Conservation (phyloP, 2,797 vertebrate genomes). For the Sus cebifrons region DNA sequence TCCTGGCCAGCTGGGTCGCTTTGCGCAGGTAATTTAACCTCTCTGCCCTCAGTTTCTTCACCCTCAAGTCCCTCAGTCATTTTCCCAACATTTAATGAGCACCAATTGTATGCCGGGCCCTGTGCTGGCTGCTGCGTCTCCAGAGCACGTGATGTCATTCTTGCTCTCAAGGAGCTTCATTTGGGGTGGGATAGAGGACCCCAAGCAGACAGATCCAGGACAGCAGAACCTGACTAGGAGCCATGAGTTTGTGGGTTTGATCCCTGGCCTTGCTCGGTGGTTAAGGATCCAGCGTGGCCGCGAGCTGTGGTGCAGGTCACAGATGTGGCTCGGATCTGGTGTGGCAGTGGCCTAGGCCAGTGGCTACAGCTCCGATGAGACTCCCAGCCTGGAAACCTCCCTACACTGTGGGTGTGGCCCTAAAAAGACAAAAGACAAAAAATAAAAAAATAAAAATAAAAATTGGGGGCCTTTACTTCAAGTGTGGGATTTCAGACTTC, state of each 20-base stretch:
- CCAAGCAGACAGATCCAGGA: not conserved
- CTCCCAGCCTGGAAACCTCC: no score
- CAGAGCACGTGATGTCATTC: not conserved
- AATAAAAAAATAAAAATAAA: not conserved
- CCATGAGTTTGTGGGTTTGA: no score
- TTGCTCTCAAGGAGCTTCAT: not conserved
- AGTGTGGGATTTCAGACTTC: constrained; percentile 5
- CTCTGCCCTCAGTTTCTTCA: not conserved
- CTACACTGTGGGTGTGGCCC: no score
- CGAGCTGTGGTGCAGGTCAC: no score
- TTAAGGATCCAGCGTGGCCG: no score
- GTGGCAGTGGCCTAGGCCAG: no score
- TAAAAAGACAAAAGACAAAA: no score
- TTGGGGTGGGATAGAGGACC: not conserved
- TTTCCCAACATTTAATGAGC: fast-evolving
- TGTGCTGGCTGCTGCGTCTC: not conserved
- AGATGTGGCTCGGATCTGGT: no score
- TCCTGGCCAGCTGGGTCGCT: not conserved
- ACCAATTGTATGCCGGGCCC: not conserved
- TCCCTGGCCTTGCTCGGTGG: no score
- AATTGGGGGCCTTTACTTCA: not conserved
- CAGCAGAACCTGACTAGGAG: no score
- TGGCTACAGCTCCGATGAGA: no score
- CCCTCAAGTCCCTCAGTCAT: not conserved
- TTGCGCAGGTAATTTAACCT: not conserved